Evolutionary conservation across 2,888 invertebrate species (phyloP).

Genomic region (Linnaemya tessellans): DNA sequence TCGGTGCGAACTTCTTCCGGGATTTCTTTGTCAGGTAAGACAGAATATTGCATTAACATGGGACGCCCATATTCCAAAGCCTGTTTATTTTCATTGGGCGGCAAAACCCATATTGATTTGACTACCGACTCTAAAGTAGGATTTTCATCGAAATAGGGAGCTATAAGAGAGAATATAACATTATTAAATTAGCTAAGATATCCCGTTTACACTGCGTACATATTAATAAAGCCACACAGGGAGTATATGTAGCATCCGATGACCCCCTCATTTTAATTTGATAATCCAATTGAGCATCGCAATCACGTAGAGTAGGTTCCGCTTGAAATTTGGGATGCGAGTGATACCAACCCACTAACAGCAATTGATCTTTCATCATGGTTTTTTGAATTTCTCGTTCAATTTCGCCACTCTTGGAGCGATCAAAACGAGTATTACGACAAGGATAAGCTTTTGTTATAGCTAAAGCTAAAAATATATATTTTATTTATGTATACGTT

Average conservation of each 20-base stretch:
- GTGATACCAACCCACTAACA: conserved; percentile 97
- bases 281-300: conserved; percentile 96
- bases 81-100: conserved; percentile 96
- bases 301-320: conserved; percentile 93
- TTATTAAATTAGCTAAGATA: background rate
- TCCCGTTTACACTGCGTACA: conserved; percentile 85
- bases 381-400: conserved; percentile 92
- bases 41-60: conserved; percentile 93
- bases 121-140: conserved; percentile 92
- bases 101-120: conserved; percentile 96
- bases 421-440: conserved; percentile 91
- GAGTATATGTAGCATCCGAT: conserved; percentile 95
- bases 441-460: conserved; percentile 96
- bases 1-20: conserved; percentile 92
- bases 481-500: too few relatives aligned
- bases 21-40: conserved; percentile 91
- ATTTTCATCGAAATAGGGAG: conserved; percentile 92
- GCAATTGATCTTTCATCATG: conserved; percentile 91
- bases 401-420: conserved; percentile 89
- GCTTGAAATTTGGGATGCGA: conserved; percentile 95
- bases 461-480: conserved; percentile 87
- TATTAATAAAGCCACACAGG: conserved; percentile 95
- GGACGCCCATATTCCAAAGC: conserved; percentile 95
- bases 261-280: conserved; percentile 97
- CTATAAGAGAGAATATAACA: conserved; percentile 84